A percentile compares a stretch with the other conserved stretches of the same genome.
Evolutionary conservation across 2,888 invertebrate species (phyloP).

Genomic region (Matsumyia berberina): DNA sequence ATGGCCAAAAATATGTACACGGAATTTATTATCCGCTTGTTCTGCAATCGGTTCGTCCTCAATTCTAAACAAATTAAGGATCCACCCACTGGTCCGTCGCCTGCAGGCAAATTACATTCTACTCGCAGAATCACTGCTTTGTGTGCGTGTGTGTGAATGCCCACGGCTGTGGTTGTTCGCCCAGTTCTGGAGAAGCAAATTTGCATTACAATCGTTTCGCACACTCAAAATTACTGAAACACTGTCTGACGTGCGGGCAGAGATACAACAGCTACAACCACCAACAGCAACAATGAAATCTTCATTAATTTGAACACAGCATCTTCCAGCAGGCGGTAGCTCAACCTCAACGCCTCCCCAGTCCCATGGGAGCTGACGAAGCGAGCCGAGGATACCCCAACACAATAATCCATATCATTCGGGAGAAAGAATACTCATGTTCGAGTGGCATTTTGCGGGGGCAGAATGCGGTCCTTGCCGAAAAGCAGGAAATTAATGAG

Average conservation of each 20-base stretch:
- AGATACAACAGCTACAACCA: conserved; percentile 33
- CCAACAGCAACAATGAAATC: conserved; percentile 65
- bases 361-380: conserved; percentile 1
- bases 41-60: conserved; percentile 10
- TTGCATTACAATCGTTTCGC: conserved; percentile 57
- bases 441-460: conserved; percentile 42
- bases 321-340: conserved; percentile 52
- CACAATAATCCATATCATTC: conserved; percentile 66
- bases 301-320: conserved; percentile 69
- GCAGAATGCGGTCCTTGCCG: conserved; percentile 24
- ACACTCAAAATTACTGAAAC: conserved; percentile 33
- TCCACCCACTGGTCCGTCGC: conserved; percentile 13
- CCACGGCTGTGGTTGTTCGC: not conserved
- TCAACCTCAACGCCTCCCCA: conserved; percentile 4
- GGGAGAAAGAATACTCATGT: conserved; percentile 48
- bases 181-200: conserved; percentile 32
- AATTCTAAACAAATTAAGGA: conserved; percentile 43
- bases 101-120: conserved; percentile 25
- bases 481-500: conserved; percentile 66
- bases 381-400: not conserved
- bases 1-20: conserved; percentile 20
- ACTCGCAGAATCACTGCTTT: not conserved
- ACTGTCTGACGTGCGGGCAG: conserved; percentile 4
- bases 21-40: conserved; percentile 48
- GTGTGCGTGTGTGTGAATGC: not conserved